Percentiles rank a stretch among this genome's conserved stretches.
Conservation (phyloP, 2,888 invertebrate genomes). For the Aleiodes testaceus region DNA sequence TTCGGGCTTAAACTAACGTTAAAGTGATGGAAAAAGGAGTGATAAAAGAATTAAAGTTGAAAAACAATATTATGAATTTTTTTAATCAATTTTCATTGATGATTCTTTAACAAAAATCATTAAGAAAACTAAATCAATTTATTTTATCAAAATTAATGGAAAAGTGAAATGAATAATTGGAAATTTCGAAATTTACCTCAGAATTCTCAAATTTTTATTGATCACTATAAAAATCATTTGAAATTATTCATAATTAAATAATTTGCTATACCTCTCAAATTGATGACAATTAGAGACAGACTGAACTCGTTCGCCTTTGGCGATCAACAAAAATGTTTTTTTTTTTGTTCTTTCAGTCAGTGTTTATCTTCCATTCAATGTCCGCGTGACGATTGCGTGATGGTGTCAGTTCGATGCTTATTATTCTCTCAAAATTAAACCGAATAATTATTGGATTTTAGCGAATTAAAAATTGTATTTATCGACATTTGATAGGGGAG, state of each 20-base stretch:
- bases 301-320: slow-evolving; percentile 12
- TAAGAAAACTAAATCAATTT: too few species aligned
- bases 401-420: slow-evolving; percentile 12
- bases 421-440: neutral
- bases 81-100: too few species aligned
- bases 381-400: slow-evolving; percentile 61
- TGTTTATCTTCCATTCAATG: slow-evolving; percentile 60
- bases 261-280: slow-evolving; percentile 9
- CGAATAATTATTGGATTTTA: neutral
- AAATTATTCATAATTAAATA: neutral
- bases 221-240: neutral
- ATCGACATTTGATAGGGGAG: slow-evolving; percentile 27
- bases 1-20: too few species aligned
- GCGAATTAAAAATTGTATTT: slow-evolving; percentile 5
- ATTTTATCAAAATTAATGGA: too few species aligned
- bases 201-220: neutral
- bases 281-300: neutral
- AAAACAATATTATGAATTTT: too few species aligned
- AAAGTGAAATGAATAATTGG: too few species aligned
- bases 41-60: too few species aligned
- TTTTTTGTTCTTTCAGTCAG: neutral
- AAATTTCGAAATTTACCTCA: neutral
- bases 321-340: slow-evolving; percentile 34
- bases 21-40: too few species aligned
- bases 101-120: too few species aligned